Evolutionary conservation across 2,888 invertebrate species (phyloP).

Genomic region (Cryptophagus acutangulus): DNA sequence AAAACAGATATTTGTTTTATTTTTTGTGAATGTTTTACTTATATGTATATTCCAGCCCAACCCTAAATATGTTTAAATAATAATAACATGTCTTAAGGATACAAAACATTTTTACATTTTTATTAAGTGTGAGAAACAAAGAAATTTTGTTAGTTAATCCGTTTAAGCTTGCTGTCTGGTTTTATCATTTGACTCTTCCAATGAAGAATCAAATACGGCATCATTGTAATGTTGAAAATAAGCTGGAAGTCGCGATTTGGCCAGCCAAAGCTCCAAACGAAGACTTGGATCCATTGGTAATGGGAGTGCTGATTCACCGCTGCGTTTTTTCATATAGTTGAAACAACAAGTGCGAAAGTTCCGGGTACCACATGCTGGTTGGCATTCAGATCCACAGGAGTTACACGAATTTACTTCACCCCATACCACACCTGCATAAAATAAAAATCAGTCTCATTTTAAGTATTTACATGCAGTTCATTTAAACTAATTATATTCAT

Average conservation of each 20-base stretch:
- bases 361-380: conserved; percentile 62
- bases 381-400: conserved; percentile 65
- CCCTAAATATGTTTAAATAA: too few relatives aligned
- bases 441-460: conserved; percentile 13
- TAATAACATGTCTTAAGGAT: too few relatives aligned
- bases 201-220: not conserved
- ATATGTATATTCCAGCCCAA: too few relatives aligned
- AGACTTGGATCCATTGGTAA: conserved; percentile 41
- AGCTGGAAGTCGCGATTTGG: conserved; percentile 36
- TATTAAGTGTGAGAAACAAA: too few relatives aligned
- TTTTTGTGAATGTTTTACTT: too few relatives aligned
- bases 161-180: too few relatives aligned
- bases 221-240: conserved; percentile 26
- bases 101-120: too few relatives aligned
- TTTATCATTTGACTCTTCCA: not conserved
- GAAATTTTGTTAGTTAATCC: too few relatives aligned
- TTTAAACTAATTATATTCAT: not conserved
- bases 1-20: too few relatives aligned
- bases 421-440: conserved; percentile 49
- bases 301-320: conserved; percentile 34
- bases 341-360: conserved; percentile 69
- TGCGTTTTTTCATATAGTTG: conserved; percentile 63
- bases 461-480: not conserved
- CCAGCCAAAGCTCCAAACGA: conserved; percentile 43
- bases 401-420: conserved; percentile 60